A percentile compares a stretch with the other conserved stretches of the same genome.
These are phyloP conservation scores for Callocephalon fimbriatum DNA, from an alignment of 2,113 vertebrate genomes.

Conservation along the genomic window DNA sequence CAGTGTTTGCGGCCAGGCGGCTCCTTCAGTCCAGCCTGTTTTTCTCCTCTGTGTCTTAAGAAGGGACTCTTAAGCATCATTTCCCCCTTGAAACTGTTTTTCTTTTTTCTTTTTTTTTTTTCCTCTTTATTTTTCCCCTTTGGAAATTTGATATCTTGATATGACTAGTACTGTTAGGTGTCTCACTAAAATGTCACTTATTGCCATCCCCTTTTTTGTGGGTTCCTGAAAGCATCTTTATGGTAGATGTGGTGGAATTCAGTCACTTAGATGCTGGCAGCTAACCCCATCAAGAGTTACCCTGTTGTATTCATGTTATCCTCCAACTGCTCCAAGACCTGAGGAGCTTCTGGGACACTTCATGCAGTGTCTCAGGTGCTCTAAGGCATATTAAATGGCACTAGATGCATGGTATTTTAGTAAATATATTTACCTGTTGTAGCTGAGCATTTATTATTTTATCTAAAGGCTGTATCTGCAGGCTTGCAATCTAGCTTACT, in stretches of 20 bases:
- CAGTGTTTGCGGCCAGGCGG: neutral
- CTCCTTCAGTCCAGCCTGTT: constrained; percentile 37
- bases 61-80: neutral
- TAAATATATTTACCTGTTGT: neutral
- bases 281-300: neutral
- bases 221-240: neutral
- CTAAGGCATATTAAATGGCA: neutral
- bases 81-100: neutral
- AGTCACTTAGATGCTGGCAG: neutral
- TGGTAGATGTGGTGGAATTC: neutral
- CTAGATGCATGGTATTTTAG: neutral
- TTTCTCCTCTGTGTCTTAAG: constrained; percentile 24
- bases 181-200: neutral
- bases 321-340: fast-evolving
- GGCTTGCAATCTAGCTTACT: neutral
- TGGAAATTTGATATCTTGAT: neutral
- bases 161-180: fast-evolving
- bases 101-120: neutral
- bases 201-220: neutral
- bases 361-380: neutral
- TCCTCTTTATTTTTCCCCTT: too few species aligned
- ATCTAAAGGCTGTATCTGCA: neutral
- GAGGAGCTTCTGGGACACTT: neutral
- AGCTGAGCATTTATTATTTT: neutral
- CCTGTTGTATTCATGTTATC: neutral